Evolutionary conservation across 2,113 vertebrate genomes (phyloP).

Genomic region (Phylloscopus whistleri): DNA sequence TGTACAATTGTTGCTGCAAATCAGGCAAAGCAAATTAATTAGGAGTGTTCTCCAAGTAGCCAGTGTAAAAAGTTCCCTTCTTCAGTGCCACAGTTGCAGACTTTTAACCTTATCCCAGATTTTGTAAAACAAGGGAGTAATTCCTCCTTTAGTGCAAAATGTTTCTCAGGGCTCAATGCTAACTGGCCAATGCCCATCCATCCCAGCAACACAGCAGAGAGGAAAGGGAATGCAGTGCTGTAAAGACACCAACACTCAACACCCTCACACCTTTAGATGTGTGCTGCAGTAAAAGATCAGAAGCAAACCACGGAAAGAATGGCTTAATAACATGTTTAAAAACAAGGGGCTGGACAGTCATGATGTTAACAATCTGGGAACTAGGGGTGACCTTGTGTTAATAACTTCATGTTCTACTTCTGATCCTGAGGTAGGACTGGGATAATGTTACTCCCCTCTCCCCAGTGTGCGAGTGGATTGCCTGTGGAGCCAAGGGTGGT

Average conservation of each 20-base stretch:
- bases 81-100: neutral
- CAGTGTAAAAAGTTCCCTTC: constrained; percentile 9
- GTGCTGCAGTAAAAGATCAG: neutral
- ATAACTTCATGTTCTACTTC: neutral
- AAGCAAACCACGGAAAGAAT: neutral
- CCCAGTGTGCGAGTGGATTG: accelerated
- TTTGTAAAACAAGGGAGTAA: neutral
- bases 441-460: neutral
- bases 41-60: constrained; percentile 19
- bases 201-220: neutral
- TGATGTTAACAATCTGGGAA: neutral
- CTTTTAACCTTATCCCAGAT: neutral
- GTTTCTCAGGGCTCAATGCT: neutral
- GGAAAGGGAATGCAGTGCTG: neutral
- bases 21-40: constrained; percentile 68
- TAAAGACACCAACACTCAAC: constrained; percentile 4
- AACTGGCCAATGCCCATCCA: neutral
- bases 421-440: neutral
- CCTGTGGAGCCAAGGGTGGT: constrained; percentile 50
- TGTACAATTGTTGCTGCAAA: constrained; percentile 94
- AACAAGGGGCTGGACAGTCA: neutral
- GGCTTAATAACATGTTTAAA: neutral
- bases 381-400: neutral
- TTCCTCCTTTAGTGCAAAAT: neutral
- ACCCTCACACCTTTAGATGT: neutral